Conservation (phyloP, 2,113 vertebrate genomes). For the Excalfactoria chinensis region DNA sequence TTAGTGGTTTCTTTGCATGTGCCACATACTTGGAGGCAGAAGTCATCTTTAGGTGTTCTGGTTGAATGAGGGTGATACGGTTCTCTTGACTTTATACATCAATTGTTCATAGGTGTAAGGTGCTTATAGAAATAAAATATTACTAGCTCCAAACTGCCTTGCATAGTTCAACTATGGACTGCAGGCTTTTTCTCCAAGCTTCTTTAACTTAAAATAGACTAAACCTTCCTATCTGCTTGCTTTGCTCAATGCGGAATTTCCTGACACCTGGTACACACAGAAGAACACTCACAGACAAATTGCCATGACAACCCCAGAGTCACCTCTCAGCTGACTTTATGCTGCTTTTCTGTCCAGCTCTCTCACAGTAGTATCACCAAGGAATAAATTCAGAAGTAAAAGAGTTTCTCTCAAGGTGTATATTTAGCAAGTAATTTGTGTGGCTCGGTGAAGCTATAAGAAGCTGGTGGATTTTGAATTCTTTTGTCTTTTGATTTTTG, state of each 20-base stretch:
- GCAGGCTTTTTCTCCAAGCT: slow-evolving; percentile 9
- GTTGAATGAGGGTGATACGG: neutral
- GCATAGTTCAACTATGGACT: neutral
- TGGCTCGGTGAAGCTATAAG: neutral
- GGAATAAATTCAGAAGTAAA: slow-evolving; percentile 14
- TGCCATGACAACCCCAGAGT: slow-evolving; percentile 64
- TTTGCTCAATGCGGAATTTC: neutral
- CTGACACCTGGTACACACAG: neutral
- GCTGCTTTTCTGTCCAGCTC: slow-evolving; percentile 31
- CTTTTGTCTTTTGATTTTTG: neutral
- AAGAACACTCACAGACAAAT: slow-evolving; percentile 15
- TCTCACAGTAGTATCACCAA: neutral
- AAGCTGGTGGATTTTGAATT: neutral
- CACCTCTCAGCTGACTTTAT: slow-evolving; percentile 27
- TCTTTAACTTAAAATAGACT: slow-evolving; percentile 16
- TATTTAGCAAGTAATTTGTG: neutral
- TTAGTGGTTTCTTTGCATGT: fast-evolving
- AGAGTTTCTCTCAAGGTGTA: neutral
- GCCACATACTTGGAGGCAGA: neutral
- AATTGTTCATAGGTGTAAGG: neutral
- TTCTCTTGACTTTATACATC: neutral
- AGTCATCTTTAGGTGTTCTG: neutral
- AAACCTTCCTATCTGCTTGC: slow-evolving; percentile 6
- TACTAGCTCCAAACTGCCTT: neutral
- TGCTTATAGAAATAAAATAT: neutral